Conservation (phyloP, 1,140 invertebrate species). For the Polyergus mexicanus region DNA sequence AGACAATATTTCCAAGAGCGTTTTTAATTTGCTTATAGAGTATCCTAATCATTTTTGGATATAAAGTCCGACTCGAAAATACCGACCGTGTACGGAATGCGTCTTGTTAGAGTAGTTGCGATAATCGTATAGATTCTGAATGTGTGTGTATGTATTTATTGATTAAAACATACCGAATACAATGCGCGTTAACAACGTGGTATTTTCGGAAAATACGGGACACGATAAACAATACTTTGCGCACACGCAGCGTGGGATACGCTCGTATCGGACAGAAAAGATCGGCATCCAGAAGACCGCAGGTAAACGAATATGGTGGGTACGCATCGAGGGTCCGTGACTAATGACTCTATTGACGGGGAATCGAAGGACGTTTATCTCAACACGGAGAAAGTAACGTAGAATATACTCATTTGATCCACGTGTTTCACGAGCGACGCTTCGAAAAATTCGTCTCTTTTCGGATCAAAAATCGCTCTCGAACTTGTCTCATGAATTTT, state of each 20-base stretch:
- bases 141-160: background rate
- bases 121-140: background rate
- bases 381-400: conserved; percentile 69
- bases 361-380: conserved; percentile 76
- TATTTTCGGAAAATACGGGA: conserved; percentile 51
- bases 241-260: conserved; percentile 52
- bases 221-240: conserved; percentile 35
- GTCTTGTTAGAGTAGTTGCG: background rate
- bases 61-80: background rate
- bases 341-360: conserved; percentile 82
- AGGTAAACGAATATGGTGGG: conserved; percentile 78
- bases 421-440: conserved; percentile 2
- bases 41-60: background rate
- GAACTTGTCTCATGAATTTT: background rate
- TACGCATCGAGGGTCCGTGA: conserved; percentile 75
- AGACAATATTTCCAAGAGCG: background rate
- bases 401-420: background rate
- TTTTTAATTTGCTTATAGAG: background rate
- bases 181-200: background rate
- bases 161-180: background rate
- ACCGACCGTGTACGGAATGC: background rate
- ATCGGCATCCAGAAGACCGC: conserved; percentile 47
- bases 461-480: background rate
- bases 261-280: conserved; percentile 43
- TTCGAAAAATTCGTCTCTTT: conserved; percentile 18